Evolutionary conservation across 2,797 vertebrate species (phyloP), one percentile per base, ranked within the genome.

Genomic region (Ispidina picta): DNA sequence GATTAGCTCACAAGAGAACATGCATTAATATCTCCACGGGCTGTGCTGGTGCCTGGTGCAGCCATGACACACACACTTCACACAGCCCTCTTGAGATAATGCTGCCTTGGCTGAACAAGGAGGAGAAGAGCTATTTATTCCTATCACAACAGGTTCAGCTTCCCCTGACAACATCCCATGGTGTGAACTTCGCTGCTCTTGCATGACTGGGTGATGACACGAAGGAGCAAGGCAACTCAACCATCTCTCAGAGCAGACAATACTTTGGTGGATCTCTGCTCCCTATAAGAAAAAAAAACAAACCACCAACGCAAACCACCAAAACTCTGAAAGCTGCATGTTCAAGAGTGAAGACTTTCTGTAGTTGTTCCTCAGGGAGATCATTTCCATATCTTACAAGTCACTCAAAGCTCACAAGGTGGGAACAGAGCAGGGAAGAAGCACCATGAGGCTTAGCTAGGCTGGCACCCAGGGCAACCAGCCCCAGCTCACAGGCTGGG

Each of bases 381-480:
- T 92, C 10, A 65, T 85, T 94, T 95, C 33, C 65, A 19, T 87
- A 80, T 58, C 15, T 89, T 80, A 59, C 25, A 51, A 2, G 4
- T 63, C 83, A 1, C 66, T 89, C 0, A 0, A 69, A 71, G 55
- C 85, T 86, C 55, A 33, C 73, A 71, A 17, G 22, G 68, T 68
- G 68, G 64, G 68, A 93, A 84, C 3, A 23, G 44, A 60, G 13
- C 28, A 55, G 60, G 23, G 77, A 77, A 35, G 56, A 16, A 84
- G 29, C 37, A 80, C 43, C 31, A 8, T 4, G 56, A 25, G 0
- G 1, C 39, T 59, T 0, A 0, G 52, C 44, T 44, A 46, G 68
- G 48, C 80, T 56, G 71, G 41, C 68, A 70, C 5, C 25, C 21
- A n/a, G 58, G 25, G 5, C 10, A 5, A 21, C 41, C 78, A 66